Evolutionary conservation across 2,888 invertebrate genomes (phyloP), one percentile per base, ranked within the genome.

Genomic region (Listrodromus nycthemerus): DNA sequence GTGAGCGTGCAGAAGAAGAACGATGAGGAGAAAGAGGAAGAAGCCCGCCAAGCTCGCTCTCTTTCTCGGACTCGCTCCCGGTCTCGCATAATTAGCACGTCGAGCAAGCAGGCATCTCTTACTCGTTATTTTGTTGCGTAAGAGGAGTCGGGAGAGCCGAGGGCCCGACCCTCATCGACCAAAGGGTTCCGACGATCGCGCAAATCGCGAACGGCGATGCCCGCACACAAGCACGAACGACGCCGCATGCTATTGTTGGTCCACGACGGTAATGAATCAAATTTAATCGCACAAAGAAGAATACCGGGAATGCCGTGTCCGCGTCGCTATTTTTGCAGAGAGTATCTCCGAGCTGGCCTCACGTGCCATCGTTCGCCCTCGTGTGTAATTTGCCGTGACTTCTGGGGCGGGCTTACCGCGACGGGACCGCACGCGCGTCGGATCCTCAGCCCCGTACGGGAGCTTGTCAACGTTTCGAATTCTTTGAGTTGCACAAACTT

Each of bases 281-380:
- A 88, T 89, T 89, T 89, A 91, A 90, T 91, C 88, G 88, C 86
- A 85, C 87, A 86, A 80, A 86, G 87, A 90, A 89, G 88, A 89
- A 88, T 87, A 85, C 83, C 85, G n/a, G 50, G 24, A 69, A 75
- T 63, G 8, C 48, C 21, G 21, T 13, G 50, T 66, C 16, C 58
- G 33, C 87, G 80, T 83, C 73, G 82, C 85, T 86, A 85, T 86
- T 87, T 85, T 85, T n/a, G 24, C 58, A 45, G 16, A 10, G 48
- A 30, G 8, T 10, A 19, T 52, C 52, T 27, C 67, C 13, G 45
- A 24, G 8, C 8, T 10, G 27, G n/a, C 13, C 61, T 24, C 58
- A 21, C 61, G 13, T 41, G 41, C 24, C 16, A 24, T 21, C 21
- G 52, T 19, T 45, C 45, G 21, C 45, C 27, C 4, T 21, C 33